Conservation (phyloP, 2,888 invertebrate species). For the Aphidoletes aphidimyza region DNA sequence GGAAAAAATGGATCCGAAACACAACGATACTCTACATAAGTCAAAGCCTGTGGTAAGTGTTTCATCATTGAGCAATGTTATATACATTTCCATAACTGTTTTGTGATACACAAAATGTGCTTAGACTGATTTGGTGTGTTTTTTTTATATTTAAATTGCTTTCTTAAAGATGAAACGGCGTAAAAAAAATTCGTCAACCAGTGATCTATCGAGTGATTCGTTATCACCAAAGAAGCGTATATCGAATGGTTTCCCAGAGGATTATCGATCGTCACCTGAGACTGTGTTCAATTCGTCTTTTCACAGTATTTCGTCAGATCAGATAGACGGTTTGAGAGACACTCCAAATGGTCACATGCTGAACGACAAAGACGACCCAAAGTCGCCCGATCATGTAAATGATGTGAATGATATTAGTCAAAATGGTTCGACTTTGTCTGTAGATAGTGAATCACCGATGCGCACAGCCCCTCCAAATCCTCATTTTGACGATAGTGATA, state of each 20-base stretch:
- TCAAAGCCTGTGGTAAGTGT: conserved; percentile 15
- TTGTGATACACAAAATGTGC: neutral
- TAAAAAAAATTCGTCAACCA: neutral
- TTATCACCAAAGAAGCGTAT: conserved; percentile 23
- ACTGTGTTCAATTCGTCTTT: neutral
- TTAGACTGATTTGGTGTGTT: neutral
- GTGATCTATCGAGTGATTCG: conserved; percentile 42
- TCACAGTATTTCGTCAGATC: neutral
- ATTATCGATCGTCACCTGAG: conserved; percentile 36
- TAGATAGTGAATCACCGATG: neutral
- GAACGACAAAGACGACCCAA: neutral
- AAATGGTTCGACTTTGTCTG: neutral
- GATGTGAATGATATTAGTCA: neutral
- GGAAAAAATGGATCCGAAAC: conserved; percentile 46
- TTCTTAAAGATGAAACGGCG: conserved; percentile 38
- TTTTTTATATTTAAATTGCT: neutral
- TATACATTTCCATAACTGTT: neutral
- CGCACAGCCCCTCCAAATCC: neutral
- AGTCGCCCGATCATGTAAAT: neutral
- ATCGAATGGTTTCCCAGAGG: neutral
- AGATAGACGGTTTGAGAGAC: neutral
- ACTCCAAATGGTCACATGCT: neutral
- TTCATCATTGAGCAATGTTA: too few relatives aligned
- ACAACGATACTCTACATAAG: neutral
- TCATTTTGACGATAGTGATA: conserved; percentile 32